phyloP scores from a whole-genome alignment of 2,888 invertebrate genomes.

The Quadroppia sp. region DNA sequence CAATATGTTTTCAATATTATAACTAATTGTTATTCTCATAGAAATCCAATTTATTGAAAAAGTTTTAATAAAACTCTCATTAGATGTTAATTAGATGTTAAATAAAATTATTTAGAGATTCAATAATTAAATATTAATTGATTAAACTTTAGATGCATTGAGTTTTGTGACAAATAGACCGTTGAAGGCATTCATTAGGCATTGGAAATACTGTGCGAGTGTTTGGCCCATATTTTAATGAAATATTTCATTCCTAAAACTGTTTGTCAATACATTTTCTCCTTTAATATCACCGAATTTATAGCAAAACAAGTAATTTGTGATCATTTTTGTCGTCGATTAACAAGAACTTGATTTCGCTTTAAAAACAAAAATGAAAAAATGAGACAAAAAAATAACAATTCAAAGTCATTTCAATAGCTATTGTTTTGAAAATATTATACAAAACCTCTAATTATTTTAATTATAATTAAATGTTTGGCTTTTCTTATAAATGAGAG shows the following conservation, averaged over 20 bases:
- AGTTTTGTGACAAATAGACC: slow-evolving; percentile 25
- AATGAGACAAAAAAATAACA: neutral
- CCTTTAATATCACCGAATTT: neutral
- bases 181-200: slow-evolving; percentile 9
- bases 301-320: neutral
- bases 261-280: too few species aligned
- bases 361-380: neutral
- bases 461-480: neutral
- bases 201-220: too few species aligned
- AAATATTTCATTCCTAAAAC: too few species aligned
- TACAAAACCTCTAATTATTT: neutral
- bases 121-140: slow-evolving; percentile 23
- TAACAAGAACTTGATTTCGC: neutral
- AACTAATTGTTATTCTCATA: too few species aligned
- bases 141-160: neutral
- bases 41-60: too few species aligned
- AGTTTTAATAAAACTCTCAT: too few species aligned
- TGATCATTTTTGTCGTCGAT: neutral
- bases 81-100: too few species aligned
- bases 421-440: neutral
- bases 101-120: neutral
- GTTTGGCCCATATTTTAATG: slow-evolving; percentile 10
- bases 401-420: neutral
- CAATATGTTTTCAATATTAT: too few species aligned
- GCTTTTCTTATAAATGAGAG: too few species aligned